Conservation (phyloP, 2,888 invertebrate genomes). For the Charanyca ferruginea region DNA sequence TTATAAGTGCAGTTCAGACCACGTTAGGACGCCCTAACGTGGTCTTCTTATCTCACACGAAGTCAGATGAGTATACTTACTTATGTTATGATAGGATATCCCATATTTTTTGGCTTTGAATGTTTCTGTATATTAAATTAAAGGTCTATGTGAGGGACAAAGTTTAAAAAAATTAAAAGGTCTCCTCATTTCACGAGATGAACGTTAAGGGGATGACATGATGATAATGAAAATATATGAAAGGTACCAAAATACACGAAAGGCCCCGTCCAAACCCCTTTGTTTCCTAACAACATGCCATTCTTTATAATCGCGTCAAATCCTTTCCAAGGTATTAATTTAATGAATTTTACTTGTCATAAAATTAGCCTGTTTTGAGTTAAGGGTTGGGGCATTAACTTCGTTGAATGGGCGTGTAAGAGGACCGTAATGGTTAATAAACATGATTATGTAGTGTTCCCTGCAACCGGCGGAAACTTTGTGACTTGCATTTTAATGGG, state of each 20-base stretch:
- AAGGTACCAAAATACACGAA: constrained; percentile 3
- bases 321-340: constrained; percentile 71
- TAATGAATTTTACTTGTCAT: constrained; percentile 78
- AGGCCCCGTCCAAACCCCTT: constrained; percentile 11
- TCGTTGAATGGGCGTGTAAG: constrained; percentile 66
- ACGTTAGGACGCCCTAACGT: too few relatives aligned
- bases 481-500: constrained; percentile 53
- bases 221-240: constrained; percentile 43
- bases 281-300: constrained; percentile 49
- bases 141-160: constrained; percentile 1
- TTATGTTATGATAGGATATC: not conserved
- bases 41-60: too few relatives aligned
- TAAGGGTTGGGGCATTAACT: constrained; percentile 72
- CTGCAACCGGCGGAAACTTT: constrained; percentile 49
- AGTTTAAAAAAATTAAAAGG: constrained; percentile 33
- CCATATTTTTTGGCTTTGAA: constrained; percentile 1
- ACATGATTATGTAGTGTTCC: constrained; percentile 65
- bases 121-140: constrained; percentile 26
- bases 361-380: constrained; percentile 74
- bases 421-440: constrained; percentile 69
- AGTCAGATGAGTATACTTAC: not conserved
- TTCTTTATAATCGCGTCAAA: constrained; percentile 67
- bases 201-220: constrained; percentile 30
- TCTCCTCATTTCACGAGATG: constrained; percentile 26
- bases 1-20: not conserved